Percentiles rank a stretch among this genome's conserved stretches.
phyloP scores from a whole-genome alignment of 2,888 invertebrate genomes.

The Yponomeuta sedellus region DNA sequence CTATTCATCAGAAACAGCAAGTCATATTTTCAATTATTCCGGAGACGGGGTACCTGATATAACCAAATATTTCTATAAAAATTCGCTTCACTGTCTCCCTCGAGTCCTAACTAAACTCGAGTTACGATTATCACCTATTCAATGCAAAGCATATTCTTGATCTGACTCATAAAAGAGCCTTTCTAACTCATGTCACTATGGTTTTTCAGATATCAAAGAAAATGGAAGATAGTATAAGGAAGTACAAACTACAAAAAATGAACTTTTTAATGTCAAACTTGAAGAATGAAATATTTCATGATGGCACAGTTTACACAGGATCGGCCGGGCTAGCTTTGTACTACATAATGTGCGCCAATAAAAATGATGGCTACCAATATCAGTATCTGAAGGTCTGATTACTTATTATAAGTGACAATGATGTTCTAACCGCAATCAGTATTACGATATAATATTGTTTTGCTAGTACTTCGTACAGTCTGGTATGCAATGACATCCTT shows the following conservation, averaged over 20 bases:
- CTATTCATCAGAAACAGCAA: conserved; percentile 41
- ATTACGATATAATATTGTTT: too few species aligned
- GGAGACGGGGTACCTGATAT: conserved; percentile 35
- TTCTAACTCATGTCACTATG: background rate
- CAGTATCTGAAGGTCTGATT: conserved; percentile 36
- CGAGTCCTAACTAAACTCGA: too few species aligned
- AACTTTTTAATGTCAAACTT: conserved; percentile 52
- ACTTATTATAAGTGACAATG: background rate
- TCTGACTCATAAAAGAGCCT: background rate
- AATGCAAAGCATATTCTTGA: conserved; percentile 6
- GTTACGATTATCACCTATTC: background rate
- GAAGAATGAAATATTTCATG: conserved; percentile 62
- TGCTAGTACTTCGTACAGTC: background rate
- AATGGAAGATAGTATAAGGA: conserved; percentile 53
- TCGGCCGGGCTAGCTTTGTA: conserved; percentile 82
- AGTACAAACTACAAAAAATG: conserved; percentile 58
- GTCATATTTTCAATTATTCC: conserved; percentile 45
- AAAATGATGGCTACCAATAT: conserved; percentile 35
- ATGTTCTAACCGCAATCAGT: background rate
- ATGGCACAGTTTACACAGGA: conserved; percentile 86
- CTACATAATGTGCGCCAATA: conserved; percentile 68
- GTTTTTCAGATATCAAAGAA: conserved; percentile 64
- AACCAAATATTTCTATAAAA: background rate
- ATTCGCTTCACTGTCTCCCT: too few species aligned
- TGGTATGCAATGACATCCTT: background rate